Conservation (phyloP, 23 tunicate species). For the Styela plicata region DNA sequence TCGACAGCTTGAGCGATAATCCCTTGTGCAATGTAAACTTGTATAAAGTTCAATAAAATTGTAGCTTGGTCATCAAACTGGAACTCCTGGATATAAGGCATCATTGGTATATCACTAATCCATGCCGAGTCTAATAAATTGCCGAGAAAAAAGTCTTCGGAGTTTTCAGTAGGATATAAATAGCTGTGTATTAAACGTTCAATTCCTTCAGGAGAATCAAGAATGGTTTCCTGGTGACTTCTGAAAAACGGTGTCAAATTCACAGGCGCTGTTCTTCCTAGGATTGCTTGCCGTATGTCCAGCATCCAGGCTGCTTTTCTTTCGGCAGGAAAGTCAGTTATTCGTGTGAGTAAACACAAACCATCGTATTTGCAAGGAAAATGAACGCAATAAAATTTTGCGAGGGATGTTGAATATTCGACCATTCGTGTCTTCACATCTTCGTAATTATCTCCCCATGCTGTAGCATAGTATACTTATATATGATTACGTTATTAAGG, state of each 20-base stretch:
- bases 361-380: not conserved
- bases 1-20: not conserved
- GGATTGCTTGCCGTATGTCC: too few species aligned
- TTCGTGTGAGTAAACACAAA: not conserved
- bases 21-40: not conserved
- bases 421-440: too few species aligned
- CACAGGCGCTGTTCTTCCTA: too few species aligned
- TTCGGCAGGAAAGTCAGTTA: not conserved
- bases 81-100: not conserved
- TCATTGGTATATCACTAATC: not conserved
- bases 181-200: not conserved
- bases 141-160: not conserved
- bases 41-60: too few species aligned
- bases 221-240: too few species aligned
- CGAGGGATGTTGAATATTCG: not conserved
- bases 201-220: not conserved
- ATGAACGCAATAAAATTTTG: not conserved
- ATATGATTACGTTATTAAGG: too few species aligned
- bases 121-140: not conserved
- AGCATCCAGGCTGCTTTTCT: not conserved
- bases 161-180: not conserved
- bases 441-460: too few species aligned
- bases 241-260: too few species aligned
- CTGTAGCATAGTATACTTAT: too few species aligned
- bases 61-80: not conserved